Evolutionary conservation across 2,797 vertebrate genomes (phyloP).

Genomic region (Clarias fuscus): DNA sequence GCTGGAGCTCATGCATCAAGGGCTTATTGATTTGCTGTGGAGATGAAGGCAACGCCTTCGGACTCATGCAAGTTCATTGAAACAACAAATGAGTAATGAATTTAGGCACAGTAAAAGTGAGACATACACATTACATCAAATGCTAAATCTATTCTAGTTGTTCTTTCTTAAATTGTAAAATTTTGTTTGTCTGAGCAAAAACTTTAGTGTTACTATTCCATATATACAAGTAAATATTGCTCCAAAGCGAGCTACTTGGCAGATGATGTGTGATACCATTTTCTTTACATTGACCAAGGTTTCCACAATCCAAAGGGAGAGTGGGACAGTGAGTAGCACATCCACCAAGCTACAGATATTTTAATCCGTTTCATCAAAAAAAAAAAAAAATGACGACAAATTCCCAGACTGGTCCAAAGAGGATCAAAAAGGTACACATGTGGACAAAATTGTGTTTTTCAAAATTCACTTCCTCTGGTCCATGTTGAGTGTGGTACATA

Average conservation of each 20-base stretch:
- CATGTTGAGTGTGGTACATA: too few relatives aligned
- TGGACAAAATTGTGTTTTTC: too few relatives aligned
- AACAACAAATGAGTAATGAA: neutral
- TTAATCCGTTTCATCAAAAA: constrained; percentile 37
- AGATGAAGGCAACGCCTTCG: constrained; percentile 58
- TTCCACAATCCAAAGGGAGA: constrained; percentile 41
- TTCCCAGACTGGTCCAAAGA: constrained; percentile 59
- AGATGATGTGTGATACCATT: neutral
- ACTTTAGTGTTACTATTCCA: neutral
- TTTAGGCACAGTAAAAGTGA: neutral
- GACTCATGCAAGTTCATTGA: constrained; percentile 63
- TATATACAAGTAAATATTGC: neutral
- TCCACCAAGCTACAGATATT: constrained; percentile 55
- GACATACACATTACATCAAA: neutral
- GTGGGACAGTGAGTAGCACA: constrained; percentile 59
- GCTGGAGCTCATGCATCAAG: constrained; percentile 48
- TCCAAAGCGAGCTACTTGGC: neutral
- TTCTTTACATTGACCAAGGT: constrained; percentile 58
- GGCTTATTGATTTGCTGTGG: constrained; percentile 56
- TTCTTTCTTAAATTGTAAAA: constrained; percentile 3
- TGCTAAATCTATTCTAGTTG: neutral
- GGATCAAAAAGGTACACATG: too few relatives aligned
- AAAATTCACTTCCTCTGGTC: too few relatives aligned
- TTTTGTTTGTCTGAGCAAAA: neutral
- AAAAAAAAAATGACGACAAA: constrained; percentile 27